phyloP scores from a whole-genome alignment of 2,888 invertebrate genomes.

The Cosmopolites sordidus region DNA sequence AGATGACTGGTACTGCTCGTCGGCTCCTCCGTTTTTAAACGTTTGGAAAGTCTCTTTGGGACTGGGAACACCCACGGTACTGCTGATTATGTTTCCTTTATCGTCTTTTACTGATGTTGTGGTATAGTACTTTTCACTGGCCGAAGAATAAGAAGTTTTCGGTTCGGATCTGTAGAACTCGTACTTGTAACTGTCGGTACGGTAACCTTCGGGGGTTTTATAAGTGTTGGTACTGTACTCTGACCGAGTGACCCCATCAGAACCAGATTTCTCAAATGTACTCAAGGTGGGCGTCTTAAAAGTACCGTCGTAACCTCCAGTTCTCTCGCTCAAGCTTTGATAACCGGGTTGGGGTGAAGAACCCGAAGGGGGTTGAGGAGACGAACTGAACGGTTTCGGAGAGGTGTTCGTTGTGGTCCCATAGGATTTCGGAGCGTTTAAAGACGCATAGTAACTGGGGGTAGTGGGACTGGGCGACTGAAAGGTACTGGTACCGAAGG shows the following conservation, averaged over 20 bases:
- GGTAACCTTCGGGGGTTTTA: conserved; percentile 46
- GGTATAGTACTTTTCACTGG: conserved; percentile 45
- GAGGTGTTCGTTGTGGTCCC: conserved; percentile 28
- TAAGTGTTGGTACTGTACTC: conserved; percentile 44
- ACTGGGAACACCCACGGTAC: conserved; percentile 16
- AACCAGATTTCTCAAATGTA: not conserved
- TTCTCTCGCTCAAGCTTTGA: conserved; percentile 3
- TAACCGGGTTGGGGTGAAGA: conserved; percentile 4
- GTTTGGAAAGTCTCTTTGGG: conserved; percentile 36
- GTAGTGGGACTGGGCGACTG: conserved; percentile 17
- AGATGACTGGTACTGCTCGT: conserved; percentile 38
- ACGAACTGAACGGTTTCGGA: conserved; percentile 29
- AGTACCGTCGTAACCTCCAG: not conserved
- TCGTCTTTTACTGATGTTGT: conserved; percentile 20
- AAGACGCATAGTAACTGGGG: conserved; percentile 22
- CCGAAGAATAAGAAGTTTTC: conserved; percentile 39
- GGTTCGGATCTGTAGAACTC: conserved; percentile 44
- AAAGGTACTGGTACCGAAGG: conserved; percentile 10
- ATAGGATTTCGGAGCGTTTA: conserved; percentile 21
- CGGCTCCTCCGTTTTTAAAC: conserved; percentile 37
- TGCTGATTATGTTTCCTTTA: conserved; percentile 10
- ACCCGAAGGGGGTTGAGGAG: conserved; percentile 3
- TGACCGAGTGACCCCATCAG: conserved; percentile 41
- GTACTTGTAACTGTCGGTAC: conserved; percentile 44
- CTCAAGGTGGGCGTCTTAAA: conserved; percentile 2